Evolutionary conservation across 2,888 invertebrate genomes (phyloP), one percentile per base, ranked within the genome.

Genomic region (Hypsopygia costalis): DNA sequence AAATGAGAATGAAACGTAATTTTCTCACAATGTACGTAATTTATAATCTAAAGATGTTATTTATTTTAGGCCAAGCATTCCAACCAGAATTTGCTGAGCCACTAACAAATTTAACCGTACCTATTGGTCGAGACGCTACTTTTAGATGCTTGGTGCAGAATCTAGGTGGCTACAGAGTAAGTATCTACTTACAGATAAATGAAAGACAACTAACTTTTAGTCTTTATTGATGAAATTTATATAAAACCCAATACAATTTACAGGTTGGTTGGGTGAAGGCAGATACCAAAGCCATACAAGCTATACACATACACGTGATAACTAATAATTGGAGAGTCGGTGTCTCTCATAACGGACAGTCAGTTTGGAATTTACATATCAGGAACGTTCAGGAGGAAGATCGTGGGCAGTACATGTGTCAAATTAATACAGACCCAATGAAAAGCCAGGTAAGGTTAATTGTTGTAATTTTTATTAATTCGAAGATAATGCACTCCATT

Each of bases 181-280:
- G 93, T 89, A 22, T 1, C 1, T 28, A 11, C 12, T 11, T 11
- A 5, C 12, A 16, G n/a, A 16, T n/a, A 16, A 20, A n/a, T 5
- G n/a, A 32, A 5, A 32, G 3, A 12, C 7, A 16, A 20, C 11
- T 12, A 5, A 12, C 1, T 7, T 11, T 12, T 1, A 11, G 1
- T 3, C 11, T 6, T 3, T 12, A 2, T 31, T 11, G 2, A 6
- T 30, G 1, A 30, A 7, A 11, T 11, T 11, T 25, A 12, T 33
- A 29, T 7, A 32, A 3, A 16, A 8, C 3, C 6, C 8, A 29
- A 36, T 28, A 9, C 28, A 2, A 33, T 45, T 49, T 46, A 11
- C 91, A 97, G 97, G 95, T 97, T 47, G 97, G 97, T 37, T 97
- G 97, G 97, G 95, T 97, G 44, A 96, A 96, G 81, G 95, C 95